These are phyloP conservation scores for Thalassophryne amazonica DNA, from an alignment of 2,797 vertebrate genomes.

Conservation along the genomic window DNA sequence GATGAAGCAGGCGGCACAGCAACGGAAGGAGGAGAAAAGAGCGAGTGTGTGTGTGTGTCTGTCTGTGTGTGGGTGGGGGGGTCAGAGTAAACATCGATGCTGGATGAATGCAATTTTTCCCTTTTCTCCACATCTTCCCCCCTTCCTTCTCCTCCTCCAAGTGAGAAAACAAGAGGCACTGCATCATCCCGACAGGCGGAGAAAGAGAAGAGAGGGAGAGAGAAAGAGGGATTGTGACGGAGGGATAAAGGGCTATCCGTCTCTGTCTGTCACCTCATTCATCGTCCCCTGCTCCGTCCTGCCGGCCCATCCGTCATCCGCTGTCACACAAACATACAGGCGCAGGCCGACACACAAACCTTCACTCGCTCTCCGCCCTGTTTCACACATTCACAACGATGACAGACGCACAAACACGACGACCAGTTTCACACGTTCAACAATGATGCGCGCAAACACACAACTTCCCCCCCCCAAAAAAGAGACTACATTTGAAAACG, in stretches of 20 bases:
- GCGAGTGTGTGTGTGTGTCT: too few species aligned
- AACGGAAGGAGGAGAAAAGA: neutral
- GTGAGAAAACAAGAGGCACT: conserved; percentile 90
- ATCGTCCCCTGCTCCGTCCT: conserved; percentile 89
- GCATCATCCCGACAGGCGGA: conserved; percentile 96
- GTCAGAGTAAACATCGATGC: conserved; percentile 64
- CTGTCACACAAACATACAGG: conserved; percentile 87
- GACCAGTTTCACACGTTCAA: conserved; percentile 9
- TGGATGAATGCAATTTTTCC: conserved; percentile 69
- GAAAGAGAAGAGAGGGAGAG: conserved; percentile 71
- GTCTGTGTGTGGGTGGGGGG: conserved; percentile 11
- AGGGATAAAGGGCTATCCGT: conserved; percentile 95
- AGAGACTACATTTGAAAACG: conserved; percentile 1
- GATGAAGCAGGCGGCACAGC: conserved; percentile 9
- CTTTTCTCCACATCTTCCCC: conserved; percentile 54
- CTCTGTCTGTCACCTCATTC: conserved; percentile 95
- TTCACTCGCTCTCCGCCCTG: conserved; percentile 45
- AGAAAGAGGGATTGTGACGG: conserved; percentile 86
- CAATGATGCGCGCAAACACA: conserved; percentile 14
- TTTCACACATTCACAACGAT: conserved; percentile 42
- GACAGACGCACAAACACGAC: conserved; percentile 13
- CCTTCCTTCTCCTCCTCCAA: conserved; percentile 55
- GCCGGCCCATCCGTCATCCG: conserved; percentile 92
- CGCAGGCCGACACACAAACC: conserved; percentile 35
- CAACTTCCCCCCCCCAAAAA: neutral